Evolutionary conservation across 2,113 vertebrate species (phyloP).

Genomic region (Pyxicephalus adspersus): DNA sequence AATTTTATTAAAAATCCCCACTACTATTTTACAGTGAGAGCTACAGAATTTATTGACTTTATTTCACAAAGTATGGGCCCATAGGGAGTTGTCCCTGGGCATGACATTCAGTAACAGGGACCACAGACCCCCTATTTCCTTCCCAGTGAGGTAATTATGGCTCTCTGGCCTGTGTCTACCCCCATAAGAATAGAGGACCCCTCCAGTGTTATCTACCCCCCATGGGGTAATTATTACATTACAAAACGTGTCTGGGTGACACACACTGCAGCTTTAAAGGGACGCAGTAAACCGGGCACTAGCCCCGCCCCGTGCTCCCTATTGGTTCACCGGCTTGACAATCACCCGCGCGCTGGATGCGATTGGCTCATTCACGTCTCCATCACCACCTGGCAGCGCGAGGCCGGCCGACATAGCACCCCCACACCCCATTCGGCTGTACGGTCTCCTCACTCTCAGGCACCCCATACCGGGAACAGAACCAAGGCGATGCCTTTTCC

Average conservation of each 20-base stretch:
- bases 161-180: too few species aligned
- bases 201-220: too few species aligned
- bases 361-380: slow-evolving; percentile 8
- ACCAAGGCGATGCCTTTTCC: not conserved
- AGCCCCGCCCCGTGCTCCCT: not conserved
- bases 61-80: too few species aligned
- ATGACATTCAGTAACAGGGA: too few species aligned
- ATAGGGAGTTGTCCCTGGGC: too few species aligned
- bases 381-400: slow-evolving; percentile 21
- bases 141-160: too few species aligned
- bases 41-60: too few species aligned
- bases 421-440: slow-evolving; percentile 18
- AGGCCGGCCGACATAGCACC: slow-evolving; percentile 17
- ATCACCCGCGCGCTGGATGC: not conserved
- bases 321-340: not conserved
- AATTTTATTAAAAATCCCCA: too few species aligned
- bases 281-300: not conserved
- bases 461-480: not conserved
- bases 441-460: not conserved
- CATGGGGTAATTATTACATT: too few species aligned
- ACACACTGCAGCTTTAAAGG: slow-evolving; percentile 35
- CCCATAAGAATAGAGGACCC: too few species aligned
- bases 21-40: too few species aligned
- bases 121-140: too few species aligned
- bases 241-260: slow-evolving; percentile 18